Percentiles rank a stretch among this genome's conserved stretches.
Evolutionary conservation across 2,797 vertebrate species (phyloP).

Genomic region (Eulemur mongoz): DNA sequence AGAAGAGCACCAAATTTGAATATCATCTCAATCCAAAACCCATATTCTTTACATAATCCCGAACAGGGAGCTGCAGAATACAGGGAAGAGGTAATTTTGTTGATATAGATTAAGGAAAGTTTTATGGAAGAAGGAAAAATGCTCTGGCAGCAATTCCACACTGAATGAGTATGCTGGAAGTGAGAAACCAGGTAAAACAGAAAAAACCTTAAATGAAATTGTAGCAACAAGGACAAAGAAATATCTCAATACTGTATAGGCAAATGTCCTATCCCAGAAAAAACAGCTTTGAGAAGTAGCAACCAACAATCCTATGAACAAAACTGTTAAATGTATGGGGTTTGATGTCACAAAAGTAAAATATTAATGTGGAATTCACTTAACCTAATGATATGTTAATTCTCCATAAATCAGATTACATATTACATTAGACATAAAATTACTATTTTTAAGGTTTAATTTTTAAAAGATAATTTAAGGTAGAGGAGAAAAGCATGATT

Average conservation of each 20-base stretch:
- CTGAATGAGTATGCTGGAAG: not conserved
- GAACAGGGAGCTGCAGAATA: not conserved
- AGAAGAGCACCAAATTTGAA: not conserved
- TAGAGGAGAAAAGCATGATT: not conserved
- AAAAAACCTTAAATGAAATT: not conserved
- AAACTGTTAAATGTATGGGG: not conserved
- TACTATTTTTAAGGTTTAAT: not conserved
- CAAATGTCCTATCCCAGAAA: not conserved
- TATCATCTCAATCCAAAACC: not conserved
- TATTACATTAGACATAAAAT: conserved; percentile 15
- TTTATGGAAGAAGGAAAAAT: not conserved
- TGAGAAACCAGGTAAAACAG: conserved; percentile 6
- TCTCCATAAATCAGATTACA: not conserved
- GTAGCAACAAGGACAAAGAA: not conserved
- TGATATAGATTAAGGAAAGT: not conserved
- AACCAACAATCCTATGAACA: not conserved
- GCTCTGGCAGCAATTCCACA: not conserved
- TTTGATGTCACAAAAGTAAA: not conserved
- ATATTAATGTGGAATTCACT: not conserved
- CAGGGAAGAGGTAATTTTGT: not conserved
- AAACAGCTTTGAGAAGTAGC: not conserved
- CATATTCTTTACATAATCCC: not conserved
- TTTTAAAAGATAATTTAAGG: conserved; percentile 28
- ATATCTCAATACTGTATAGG: not conserved
- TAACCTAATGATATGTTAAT: not conserved